Conservation (phyloP, 2,888 invertebrate genomes). For the Timema podura region DNA sequence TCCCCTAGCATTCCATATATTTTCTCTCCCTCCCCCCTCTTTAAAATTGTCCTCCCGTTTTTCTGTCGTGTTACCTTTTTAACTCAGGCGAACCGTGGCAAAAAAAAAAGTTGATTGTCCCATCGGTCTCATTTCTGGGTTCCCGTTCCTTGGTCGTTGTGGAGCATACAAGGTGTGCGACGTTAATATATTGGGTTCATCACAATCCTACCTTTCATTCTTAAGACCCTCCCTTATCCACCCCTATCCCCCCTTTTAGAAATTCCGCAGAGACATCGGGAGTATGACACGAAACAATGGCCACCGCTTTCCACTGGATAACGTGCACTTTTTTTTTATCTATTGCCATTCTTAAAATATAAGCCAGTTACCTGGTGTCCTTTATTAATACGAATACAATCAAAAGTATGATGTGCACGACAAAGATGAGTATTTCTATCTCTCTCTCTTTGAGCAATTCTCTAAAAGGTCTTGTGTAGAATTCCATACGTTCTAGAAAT, state of each 20-base stretch:
- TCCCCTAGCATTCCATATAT: neutral
- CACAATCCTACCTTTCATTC: conserved; percentile 10
- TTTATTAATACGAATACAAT: too few relatives aligned
- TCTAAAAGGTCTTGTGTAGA: too few relatives aligned
- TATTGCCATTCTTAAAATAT: neutral
- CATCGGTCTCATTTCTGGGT: conserved; percentile 26
- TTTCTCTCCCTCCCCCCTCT: neutral
- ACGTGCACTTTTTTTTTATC: neutral
- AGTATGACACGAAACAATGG: conserved; percentile 13
- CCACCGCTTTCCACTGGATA: neutral
- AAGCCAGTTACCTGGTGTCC: conserved; percentile 12
- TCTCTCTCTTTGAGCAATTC: too few relatives aligned
- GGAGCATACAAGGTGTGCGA: conserved; percentile 16
- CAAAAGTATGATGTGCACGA: too few relatives aligned
- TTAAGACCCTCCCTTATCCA: neutral
- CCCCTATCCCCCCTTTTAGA: too few relatives aligned
- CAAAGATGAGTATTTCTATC: too few relatives aligned
- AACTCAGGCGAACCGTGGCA: conserved; percentile 10
- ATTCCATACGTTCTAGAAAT: too few relatives aligned
- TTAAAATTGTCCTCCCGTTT: conserved; percentile 10
- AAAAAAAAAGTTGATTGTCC: too few relatives aligned
- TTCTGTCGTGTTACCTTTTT: conserved; percentile 16
- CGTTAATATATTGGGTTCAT: conserved; percentile 9
- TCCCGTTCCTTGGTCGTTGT: conserved; percentile 19
- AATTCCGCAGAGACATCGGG: too few relatives aligned